phyloP scores from a whole-genome alignment of 2,888 invertebrate genomes.

The Epinotia demarniana region DNA sequence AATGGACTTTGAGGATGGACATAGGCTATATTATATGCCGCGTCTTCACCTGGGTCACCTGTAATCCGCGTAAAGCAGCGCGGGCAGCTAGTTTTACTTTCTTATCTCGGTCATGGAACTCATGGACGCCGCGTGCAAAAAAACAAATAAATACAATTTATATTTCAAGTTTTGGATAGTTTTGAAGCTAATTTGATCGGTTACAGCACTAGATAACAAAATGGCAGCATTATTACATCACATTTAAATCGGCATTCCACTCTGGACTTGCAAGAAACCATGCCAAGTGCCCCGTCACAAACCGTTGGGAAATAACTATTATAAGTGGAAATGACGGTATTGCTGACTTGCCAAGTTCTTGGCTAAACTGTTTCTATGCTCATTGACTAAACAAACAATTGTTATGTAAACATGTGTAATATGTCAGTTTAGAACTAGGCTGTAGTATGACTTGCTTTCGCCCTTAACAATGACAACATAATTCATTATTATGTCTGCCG shows the following conservation, averaged over 20 bases:
- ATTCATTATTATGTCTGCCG: background rate
- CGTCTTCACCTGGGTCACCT: no score
- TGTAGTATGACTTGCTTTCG: no score
- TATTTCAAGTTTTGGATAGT: no score
- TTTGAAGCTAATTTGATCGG: background rate
- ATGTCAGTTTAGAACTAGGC: slow-evolving; percentile 40
- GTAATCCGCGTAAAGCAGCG: no score
- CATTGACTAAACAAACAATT: slow-evolving; percentile 13
- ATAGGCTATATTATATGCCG: no score
- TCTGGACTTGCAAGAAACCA: slow-evolving; percentile 11
- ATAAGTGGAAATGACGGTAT: slow-evolving; percentile 39
- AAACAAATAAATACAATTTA: background rate
- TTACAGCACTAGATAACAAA: background rate
- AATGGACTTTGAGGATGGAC: no score
- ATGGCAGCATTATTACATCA: slow-evolving; percentile 26
- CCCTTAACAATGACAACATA: background rate
- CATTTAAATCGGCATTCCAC: slow-evolving; percentile 24
- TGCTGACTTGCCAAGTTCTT: slow-evolving; percentile 36
- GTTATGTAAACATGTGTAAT: slow-evolving; percentile 23
- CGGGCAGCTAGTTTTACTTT: no score
- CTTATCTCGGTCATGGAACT: no score
- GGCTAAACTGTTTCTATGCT: slow-evolving; percentile 14
- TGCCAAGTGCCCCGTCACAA: slow-evolving; percentile 38
- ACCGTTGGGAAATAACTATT: slow-evolving; percentile 41
- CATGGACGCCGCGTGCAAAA: background rate